Conservation (phyloP, 2,113 vertebrate genomes). For the Sinocyclocheilus anophthalmus region DNA sequence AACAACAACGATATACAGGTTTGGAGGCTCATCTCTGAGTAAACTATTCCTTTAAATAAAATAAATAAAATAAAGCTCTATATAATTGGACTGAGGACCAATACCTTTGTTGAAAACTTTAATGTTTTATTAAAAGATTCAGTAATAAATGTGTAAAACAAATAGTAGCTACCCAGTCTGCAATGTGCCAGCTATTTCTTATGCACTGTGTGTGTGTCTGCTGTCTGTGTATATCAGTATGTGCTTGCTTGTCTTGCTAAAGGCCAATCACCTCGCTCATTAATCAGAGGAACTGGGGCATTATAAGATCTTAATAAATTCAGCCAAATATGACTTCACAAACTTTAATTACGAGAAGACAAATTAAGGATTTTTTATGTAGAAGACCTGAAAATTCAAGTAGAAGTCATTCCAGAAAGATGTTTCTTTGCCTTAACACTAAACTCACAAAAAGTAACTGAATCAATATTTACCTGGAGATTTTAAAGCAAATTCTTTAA, state of each 20-base stretch:
- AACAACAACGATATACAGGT: background rate
- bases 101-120: background rate
- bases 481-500: background rate
- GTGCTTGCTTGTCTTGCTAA: constrained; percentile 43
- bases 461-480: background rate
- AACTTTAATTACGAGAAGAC: background rate
- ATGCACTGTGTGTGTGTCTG: constrained; percentile 38
- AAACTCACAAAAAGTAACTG: background rate
- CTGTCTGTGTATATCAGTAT: constrained; percentile 44
- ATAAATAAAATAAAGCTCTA: background rate
- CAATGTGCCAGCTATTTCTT: constrained; percentile 2
- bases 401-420: background rate
- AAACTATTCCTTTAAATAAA: background rate
- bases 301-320: constrained; percentile 3
- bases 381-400: constrained; percentile 1
- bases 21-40: background rate
- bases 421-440: background rate
- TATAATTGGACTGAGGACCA: background rate
- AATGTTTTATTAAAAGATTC: background rate
- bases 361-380: background rate
- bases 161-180: background rate
- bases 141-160: background rate
- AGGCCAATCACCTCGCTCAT: background rate
- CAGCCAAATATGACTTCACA: background rate
- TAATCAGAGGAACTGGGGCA: background rate